Percentiles rank a stretch among this genome's conserved stretches.
Conservation (phyloP, 1,140 invertebrate genomes). For the Listronotus bonariensis region DNA sequence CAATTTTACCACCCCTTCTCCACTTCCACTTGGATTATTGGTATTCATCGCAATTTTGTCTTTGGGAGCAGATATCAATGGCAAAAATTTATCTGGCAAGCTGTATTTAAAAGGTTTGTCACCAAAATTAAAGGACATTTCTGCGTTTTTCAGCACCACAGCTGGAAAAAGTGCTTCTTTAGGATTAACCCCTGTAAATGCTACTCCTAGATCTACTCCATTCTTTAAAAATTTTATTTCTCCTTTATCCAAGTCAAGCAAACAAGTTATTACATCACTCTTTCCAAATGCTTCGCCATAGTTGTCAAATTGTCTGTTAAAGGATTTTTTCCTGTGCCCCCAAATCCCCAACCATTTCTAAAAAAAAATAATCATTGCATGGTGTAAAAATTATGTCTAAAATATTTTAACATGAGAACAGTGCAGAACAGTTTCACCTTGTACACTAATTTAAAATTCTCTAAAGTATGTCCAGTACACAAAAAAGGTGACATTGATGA, state of each 20-base stretch:
- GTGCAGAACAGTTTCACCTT: too few relatives aligned
- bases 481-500: too few relatives aligned
- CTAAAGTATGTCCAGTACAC: too few relatives aligned
- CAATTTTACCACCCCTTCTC: slow-evolving; percentile 47
- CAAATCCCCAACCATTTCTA: slow-evolving; percentile 91
- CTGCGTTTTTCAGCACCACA: slow-evolving; percentile 96
- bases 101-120: slow-evolving; percentile 80
- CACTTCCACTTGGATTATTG: slow-evolving; percentile 57
- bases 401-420: too few relatives aligned
- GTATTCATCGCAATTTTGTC: slow-evolving; percentile 68
- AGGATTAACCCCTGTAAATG: slow-evolving; percentile 81
- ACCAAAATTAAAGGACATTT: slow-evolving; percentile 97
- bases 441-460: too few relatives aligned
- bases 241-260: slow-evolving; percentile 81
- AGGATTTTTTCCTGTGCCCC: slow-evolving; percentile 99
- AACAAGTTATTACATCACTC: slow-evolving; percentile 92
- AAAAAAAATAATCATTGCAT: too few relatives aligned
- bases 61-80: slow-evolving; percentile 68
- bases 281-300: slow-evolving; percentile 96
- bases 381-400: too few relatives aligned
- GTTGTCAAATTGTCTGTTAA: slow-evolving; percentile 91
- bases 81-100: slow-evolving; percentile 71
- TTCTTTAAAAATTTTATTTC: slow-evolving; percentile 92
- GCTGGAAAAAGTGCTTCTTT: slow-evolving; percentile 86
- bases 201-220: slow-evolving; percentile 83